These are phyloP conservation scores for Cotesia chilonis DNA, from an alignment of 1,140 invertebrate genomes.

Conservation along the genomic window DNA sequence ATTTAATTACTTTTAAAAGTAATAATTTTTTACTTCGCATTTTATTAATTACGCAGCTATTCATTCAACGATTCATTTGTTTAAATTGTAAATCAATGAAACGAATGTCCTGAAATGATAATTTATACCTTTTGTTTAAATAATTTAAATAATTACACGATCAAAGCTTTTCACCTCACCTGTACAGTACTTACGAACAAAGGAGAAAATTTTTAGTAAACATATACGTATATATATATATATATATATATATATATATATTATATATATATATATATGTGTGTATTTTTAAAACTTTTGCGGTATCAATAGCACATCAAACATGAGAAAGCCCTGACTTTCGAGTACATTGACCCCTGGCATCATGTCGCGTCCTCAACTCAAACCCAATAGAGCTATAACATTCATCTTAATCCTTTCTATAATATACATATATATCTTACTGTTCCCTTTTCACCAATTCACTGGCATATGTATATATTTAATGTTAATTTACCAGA, in stretches of 20 bases:
- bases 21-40: no score
- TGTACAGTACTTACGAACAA: no score
- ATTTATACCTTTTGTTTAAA: no score
- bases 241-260: background rate
- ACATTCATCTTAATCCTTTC: slow-evolving; percentile 11
- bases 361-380: slow-evolving; percentile 39
- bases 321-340: slow-evolving; percentile 56
- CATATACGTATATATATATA: background rate
- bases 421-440: background rate
- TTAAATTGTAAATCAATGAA: no score
- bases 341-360: slow-evolving; percentile 61
- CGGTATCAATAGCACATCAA: slow-evolving; percentile 49
- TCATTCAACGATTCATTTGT: no score
- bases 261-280: background rate
- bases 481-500: background rate
- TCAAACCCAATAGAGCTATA: slow-evolving; percentile 20
- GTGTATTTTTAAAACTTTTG: slow-evolving; percentile 33
- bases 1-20: no score
- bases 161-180: no score
- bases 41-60: no score
- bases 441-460: background rate
- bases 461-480: background rate
- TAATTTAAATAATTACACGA: no score
- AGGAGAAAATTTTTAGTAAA: background rate
- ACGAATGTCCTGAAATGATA: no score